phyloP scores from a whole-genome alignment of 2,113 vertebrate genomes.

The Coturnix japonica region DNA sequence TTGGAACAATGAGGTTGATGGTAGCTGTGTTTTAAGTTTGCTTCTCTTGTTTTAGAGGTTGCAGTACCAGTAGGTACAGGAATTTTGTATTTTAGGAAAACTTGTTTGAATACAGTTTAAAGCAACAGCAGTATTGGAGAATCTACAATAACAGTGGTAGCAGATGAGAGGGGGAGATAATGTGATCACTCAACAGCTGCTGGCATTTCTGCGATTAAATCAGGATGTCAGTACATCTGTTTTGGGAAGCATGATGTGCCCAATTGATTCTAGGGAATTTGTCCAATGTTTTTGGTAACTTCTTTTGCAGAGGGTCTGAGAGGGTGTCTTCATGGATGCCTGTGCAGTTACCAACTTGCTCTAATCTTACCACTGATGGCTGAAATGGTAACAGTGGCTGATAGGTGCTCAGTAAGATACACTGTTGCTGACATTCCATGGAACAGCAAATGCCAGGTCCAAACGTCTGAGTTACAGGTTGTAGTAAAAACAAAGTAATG shows the following conservation, averaged over 20 bases:
- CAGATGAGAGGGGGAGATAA: background rate
- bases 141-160: background rate
- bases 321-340: background rate
- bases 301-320: background rate
- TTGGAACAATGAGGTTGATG: background rate
- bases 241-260: background rate
- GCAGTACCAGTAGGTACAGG: background rate
- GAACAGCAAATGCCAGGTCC: background rate
- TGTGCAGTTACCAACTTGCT: background rate
- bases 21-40: background rate
- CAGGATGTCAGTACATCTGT: background rate
- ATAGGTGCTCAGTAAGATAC: background rate
- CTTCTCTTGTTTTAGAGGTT: background rate
- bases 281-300: background rate
- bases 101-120: background rate
- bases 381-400: background rate
- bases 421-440: background rate
- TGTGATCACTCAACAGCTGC: background rate
- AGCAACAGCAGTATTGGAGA: background rate
- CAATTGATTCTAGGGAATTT: background rate
- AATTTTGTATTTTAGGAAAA: background rate
- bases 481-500: background rate
- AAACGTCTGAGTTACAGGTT: background rate
- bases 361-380: rapidly evolving
- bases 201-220: background rate